These are phyloP conservation scores for Tetraodon nigroviridis DNA, from an alignment of 2,113 vertebrate species.

Conservation along the genomic window DNA sequence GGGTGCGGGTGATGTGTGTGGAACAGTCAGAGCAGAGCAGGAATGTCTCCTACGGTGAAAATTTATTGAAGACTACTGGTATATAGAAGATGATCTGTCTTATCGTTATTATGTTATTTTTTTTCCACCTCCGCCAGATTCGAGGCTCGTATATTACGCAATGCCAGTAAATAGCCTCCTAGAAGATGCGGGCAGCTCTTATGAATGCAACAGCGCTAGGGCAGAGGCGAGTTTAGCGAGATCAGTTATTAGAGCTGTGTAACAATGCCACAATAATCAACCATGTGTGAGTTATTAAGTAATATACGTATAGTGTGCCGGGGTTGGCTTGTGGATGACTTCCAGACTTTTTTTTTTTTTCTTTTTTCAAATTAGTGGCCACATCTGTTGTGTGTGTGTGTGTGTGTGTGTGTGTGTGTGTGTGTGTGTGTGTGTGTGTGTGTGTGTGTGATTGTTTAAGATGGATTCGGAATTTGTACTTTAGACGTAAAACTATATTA, in stretches of 20 bases:
- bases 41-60: constrained; percentile 45
- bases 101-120: constrained; percentile 22
- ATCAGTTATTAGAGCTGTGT: constrained; percentile 5
- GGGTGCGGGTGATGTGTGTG: constrained; percentile 17
- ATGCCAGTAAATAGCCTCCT: constrained; percentile 5
- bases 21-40: constrained; percentile 34
- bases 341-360: constrained; percentile 9
- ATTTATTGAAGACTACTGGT: constrained; percentile 55
- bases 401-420: no score
- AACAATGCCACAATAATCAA: constrained; percentile 3
- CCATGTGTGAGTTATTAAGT: constrained; percentile 10
- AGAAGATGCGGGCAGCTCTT: not conserved
- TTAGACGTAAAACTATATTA: no score
- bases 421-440: no score
- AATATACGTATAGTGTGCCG: not conserved
- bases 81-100: constrained; percentile 33
- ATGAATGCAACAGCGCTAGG: constrained; percentile 14
- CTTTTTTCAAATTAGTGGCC: no score
- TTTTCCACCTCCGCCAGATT: constrained; percentile 5
- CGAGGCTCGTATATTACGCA: constrained; percentile 5
- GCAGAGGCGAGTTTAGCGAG: constrained; percentile 26
- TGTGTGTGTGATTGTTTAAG: no score
- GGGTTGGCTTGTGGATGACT: not conserved
- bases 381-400: no score
- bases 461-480: no score